phyloP scores from a whole-genome alignment of 92 coral and sea anemone species.

The Actinernus sp. region DNA sequence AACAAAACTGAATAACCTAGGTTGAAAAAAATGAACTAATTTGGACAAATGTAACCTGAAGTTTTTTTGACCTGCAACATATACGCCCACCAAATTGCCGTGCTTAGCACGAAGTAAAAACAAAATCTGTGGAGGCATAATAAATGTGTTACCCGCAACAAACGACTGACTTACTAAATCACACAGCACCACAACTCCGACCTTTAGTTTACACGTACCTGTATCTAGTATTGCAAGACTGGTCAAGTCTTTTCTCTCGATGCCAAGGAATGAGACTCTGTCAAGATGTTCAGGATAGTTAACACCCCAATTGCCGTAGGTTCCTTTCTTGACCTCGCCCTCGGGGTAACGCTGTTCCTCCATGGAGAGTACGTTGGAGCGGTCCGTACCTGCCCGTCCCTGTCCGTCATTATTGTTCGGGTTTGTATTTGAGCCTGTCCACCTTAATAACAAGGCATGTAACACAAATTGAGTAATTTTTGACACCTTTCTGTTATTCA shows the following conservation, averaged over 20 bases:
- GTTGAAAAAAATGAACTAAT: no score
- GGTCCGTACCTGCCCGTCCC: constrained; percentile 96
- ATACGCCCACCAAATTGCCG: no score
- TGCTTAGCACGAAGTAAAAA: no score
- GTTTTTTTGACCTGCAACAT: no score
- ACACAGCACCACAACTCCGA: neutral
- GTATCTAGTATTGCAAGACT: constrained; percentile 74
- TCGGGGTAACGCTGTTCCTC: constrained; percentile 63
- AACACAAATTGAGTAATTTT: no score
- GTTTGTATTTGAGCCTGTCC: constrained; percentile 99
- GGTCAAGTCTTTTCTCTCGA: constrained; percentile 66
- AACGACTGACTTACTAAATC: no score
- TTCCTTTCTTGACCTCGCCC: constrained; percentile 47
- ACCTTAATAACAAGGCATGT: no score
- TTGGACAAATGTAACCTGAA: no score
- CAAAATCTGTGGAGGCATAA: no score
- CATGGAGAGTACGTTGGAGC: constrained; percentile 78
- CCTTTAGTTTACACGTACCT: constrained; percentile 32
- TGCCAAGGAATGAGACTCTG: constrained; percentile 74
- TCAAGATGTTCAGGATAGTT: constrained; percentile 90
- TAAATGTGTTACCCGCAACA: no score
- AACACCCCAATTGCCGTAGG: constrained; percentile 80
- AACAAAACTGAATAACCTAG: no score
- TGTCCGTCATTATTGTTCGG: constrained; percentile 99
- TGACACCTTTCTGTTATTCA: no score